These are phyloP conservation scores for Thera obeliscata DNA, from an alignment of 2,888 invertebrate species.

Conservation along the genomic window DNA sequence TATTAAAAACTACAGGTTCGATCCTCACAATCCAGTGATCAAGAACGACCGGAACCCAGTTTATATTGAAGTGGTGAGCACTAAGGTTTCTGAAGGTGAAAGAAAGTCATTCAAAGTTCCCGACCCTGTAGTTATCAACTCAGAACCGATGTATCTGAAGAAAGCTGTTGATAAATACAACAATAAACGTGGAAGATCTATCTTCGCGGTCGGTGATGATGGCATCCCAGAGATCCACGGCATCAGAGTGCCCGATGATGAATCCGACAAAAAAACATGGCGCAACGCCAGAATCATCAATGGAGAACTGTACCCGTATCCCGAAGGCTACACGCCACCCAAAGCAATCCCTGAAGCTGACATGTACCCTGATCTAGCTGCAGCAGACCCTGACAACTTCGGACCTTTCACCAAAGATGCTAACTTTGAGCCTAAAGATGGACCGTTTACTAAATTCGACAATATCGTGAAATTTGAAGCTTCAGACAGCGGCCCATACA, in stretches of 20 bases:
- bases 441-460: slow-evolving; percentile 86
- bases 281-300: slow-evolving; percentile 95
- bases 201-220: slow-evolving; percentile 87
- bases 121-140: slow-evolving; percentile 87
- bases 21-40: slow-evolving; percentile 78
- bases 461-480: slow-evolving; percentile 78
- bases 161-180: slow-evolving; percentile 78
- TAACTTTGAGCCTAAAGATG: slow-evolving; percentile 82
- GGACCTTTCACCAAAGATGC: slow-evolving; percentile 87
- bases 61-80: slow-evolving; percentile 78
- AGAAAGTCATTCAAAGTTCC: slow-evolving; percentile 84
- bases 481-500: slow-evolving; percentile 69
- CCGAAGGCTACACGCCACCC: slow-evolving; percentile 87
- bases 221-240: slow-evolving; percentile 93
- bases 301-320: slow-evolving; percentile 90
- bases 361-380: slow-evolving; percentile 74
- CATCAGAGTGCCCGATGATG: slow-evolving; percentile 92
- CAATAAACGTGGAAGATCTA: slow-evolving; percentile 86
- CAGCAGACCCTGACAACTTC: slow-evolving; percentile 69
- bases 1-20: slow-evolving; percentile 75
- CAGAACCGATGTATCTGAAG: slow-evolving; percentile 86
- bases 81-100: slow-evolving; percentile 78
- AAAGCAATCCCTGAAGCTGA: slow-evolving; percentile 85
- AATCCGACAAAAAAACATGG: slow-evolving; percentile 93
- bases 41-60: slow-evolving; percentile 85